Conservation (phyloP, 2,797 vertebrate genomes). For the Sardinella longiceps region DNA sequence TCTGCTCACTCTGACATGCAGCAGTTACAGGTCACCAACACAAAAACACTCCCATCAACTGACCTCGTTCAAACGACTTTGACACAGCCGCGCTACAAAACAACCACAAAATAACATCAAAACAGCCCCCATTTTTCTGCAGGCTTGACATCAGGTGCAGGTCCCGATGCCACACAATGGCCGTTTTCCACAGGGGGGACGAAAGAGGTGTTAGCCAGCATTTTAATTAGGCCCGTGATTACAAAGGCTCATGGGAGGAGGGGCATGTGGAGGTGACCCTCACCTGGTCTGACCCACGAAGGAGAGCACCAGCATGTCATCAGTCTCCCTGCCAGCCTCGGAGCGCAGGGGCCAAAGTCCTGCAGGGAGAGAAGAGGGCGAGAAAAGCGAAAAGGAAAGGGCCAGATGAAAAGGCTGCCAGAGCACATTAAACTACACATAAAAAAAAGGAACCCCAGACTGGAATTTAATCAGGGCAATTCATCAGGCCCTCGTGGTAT, state of each 20-base stretch:
- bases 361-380: constrained; percentile 55
- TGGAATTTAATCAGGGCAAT: constrained; percentile 22
- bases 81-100: neutral
- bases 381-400: neutral
- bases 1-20: neutral
- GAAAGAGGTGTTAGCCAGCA: neutral
- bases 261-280: constrained; percentile 38
- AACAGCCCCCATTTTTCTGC: neutral
- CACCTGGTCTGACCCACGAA: constrained; percentile 98
- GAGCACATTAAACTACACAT: constrained; percentile 22
- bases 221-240: neutral
- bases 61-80: neutral
- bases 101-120: neutral
- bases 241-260: neutral
- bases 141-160: neutral
- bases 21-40: neutral
- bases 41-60: neutral
- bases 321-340: constrained; percentile 87
- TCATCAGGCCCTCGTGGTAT: constrained; percentile 11
- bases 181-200: neutral
- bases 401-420: neutral
- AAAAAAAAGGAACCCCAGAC: neutral
- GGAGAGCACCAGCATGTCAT: constrained; percentile 95
- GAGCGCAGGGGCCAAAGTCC: constrained; percentile 96
- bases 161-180: neutral